These are phyloP conservation scores for Shargacucullia verbasci DNA, from an alignment of 2,888 invertebrate genomes.

Conservation along the genomic window DNA sequence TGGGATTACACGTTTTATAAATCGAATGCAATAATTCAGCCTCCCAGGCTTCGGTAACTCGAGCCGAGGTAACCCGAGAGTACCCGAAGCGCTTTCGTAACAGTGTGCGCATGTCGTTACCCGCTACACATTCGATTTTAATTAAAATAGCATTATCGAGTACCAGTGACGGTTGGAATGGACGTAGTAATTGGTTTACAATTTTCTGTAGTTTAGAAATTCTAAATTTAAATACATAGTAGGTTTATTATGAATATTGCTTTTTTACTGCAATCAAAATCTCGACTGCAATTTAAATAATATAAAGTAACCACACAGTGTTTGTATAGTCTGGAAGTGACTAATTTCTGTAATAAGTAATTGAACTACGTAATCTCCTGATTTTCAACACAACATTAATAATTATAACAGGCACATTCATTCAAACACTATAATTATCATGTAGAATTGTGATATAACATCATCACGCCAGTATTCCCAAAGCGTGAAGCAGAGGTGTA, in stretches of 20 bases:
- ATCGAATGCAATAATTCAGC: constrained; percentile 50
- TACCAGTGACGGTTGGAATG: constrained; percentile 19
- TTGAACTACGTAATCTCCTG: too few relatives aligned
- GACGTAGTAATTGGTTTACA: constrained; percentile 28
- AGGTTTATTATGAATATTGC: not conserved
- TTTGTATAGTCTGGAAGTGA: too few relatives aligned
- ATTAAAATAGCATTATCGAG: constrained; percentile 48
- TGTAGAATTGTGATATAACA: not conserved
- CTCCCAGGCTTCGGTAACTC: constrained; percentile 45
- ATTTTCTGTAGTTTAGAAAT: constrained; percentile 36
- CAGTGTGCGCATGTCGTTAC: constrained; percentile 21
- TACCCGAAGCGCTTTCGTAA: constrained; percentile 49
- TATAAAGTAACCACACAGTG: too few relatives aligned
- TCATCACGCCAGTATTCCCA: too few relatives aligned
- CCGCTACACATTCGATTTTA: constrained; percentile 43
- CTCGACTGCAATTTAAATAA: too few relatives aligned
- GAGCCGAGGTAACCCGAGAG: constrained; percentile 49
- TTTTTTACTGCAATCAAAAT: too few relatives aligned
- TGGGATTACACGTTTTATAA: constrained; percentile 51
- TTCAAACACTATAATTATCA: not conserved
- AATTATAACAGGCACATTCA: too few relatives aligned
- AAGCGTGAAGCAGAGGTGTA: too few relatives aligned
- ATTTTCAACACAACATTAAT: not conserved
- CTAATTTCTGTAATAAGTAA: too few relatives aligned
- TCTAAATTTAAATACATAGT: constrained; percentile 5